Percentiles rank a stretch among this genome's conserved stretches.
These are phyloP conservation scores for Brenthis daphne DNA, from an alignment of 2,888 invertebrate genomes.

Conservation along the genomic window DNA sequence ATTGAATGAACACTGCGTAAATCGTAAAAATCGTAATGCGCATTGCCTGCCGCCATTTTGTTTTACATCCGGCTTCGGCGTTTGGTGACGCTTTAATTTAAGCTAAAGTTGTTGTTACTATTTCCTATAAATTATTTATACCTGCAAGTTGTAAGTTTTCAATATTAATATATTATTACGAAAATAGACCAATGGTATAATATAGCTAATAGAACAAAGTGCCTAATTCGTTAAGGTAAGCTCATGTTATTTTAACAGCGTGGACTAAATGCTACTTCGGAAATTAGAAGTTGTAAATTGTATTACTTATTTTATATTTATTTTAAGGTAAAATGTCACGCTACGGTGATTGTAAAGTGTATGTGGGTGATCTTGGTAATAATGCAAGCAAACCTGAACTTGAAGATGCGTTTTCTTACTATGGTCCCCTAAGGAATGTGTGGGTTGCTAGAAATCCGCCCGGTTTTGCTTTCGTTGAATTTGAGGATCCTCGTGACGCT, in stretches of 20 bases:
- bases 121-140: background rate
- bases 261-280: conserved; percentile 4
- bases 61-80: conserved; percentile 28
- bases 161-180: background rate
- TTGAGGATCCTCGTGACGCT: conserved; percentile 95
- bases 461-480: conserved; percentile 97
- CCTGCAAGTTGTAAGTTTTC: background rate
- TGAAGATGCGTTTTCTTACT: conserved; percentile 96
- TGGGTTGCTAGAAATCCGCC: conserved; percentile 99
- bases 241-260: conserved; percentile 10
- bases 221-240: conserved; percentile 15
- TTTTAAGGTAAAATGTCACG: conserved; percentile 84
- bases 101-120: conserved; percentile 17
- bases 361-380: conserved; percentile 96
- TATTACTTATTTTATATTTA: conserved; percentile 20
- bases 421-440: conserved; percentile 95
- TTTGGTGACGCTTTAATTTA: conserved; percentile 32
- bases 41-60: conserved; percentile 31
- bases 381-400: conserved; percentile 95
- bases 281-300: background rate
- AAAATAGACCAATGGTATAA: conserved; percentile 16
- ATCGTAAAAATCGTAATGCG: background rate
- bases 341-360: conserved; percentile 95
- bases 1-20: background rate
- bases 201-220: background rate